A percentile compares a stretch with the other conserved stretches of the same genome.
Conservation (phyloP, 1,140 invertebrate genomes). For the Spodoptera frugiperda region DNA sequence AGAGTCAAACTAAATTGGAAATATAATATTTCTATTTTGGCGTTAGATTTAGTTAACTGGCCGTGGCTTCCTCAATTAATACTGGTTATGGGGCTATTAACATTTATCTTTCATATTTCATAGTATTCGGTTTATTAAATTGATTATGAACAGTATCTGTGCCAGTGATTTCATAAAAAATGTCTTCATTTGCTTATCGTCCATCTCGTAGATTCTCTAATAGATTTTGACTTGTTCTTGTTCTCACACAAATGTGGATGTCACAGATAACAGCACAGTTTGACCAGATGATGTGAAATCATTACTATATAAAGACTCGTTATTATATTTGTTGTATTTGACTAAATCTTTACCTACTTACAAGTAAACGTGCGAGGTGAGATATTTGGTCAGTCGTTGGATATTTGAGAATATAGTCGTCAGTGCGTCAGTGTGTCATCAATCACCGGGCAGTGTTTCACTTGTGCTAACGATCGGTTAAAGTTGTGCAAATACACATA, state of each 20-base stretch:
- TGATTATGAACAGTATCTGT: background rate
- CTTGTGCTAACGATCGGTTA: conserved; percentile 10
- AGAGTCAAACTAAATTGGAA: background rate
- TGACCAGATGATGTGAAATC: background rate
- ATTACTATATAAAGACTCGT: background rate
- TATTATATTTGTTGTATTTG: background rate
- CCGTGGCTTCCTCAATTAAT: conserved; percentile 33
- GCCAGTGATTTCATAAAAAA: conserved; percentile 3
- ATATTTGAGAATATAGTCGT: background rate
- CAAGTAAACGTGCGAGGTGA: background rate
- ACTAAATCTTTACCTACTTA: background rate
- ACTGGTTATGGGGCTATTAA: conserved; percentile 16
- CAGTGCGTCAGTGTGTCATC: background rate
- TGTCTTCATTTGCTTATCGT: conserved; percentile 15
- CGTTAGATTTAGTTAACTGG: conserved; percentile 23
- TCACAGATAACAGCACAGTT: background rate
- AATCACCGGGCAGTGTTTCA: background rate
- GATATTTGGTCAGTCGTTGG: no score
- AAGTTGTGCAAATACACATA: conserved; percentile 15
- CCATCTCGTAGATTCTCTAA: background rate
- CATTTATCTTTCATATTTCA: conserved; percentile 16
- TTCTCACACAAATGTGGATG: background rate
- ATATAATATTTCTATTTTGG: conserved; percentile 7
- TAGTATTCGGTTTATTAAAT: background rate
- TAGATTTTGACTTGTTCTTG: conserved; percentile 14